Evolutionary conservation across 2,888 invertebrate species (phyloP).

Genomic region (Ornithoptera alexandrae): DNA sequence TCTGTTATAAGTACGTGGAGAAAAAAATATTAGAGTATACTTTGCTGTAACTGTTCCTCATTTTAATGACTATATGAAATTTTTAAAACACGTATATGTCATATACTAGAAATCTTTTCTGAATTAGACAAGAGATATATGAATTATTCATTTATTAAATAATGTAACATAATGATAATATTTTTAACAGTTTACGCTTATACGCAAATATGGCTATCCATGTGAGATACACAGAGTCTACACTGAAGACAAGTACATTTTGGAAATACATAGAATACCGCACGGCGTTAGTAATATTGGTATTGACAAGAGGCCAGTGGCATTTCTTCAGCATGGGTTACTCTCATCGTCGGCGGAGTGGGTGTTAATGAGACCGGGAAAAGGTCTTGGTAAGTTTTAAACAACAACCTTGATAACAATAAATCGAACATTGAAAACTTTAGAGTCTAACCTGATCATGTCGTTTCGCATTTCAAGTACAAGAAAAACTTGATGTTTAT

Average conservation of each 20-base stretch:
- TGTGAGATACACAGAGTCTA: slow-evolving; percentile 85
- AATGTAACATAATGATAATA: background rate
- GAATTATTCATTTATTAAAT: no score
- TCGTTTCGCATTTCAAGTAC: background rate
- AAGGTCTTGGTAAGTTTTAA: slow-evolving; percentile 69
- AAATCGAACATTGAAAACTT: background rate
- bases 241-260: slow-evolving; percentile 90
- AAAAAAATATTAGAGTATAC: no score
- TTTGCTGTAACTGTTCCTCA: no score
- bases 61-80: no score
- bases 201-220: slow-evolving; percentile 82
- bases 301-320: slow-evolving; percentile 64
- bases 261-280: slow-evolving; percentile 90
- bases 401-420: background rate
- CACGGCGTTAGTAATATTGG: slow-evolving; percentile 56
- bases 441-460: background rate
- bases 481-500: no score
- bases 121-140: no score
- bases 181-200: slow-evolving; percentile 55
- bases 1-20: no score
- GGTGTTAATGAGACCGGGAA: slow-evolving; percentile 84
- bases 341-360: slow-evolving; percentile 89
- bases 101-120: no score
- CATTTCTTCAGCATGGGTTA: slow-evolving; percentile 90
- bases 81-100: no score